phyloP scores from a whole-genome alignment of 2,113 vertebrate genomes.

The Probosciger aterrimus region DNA sequence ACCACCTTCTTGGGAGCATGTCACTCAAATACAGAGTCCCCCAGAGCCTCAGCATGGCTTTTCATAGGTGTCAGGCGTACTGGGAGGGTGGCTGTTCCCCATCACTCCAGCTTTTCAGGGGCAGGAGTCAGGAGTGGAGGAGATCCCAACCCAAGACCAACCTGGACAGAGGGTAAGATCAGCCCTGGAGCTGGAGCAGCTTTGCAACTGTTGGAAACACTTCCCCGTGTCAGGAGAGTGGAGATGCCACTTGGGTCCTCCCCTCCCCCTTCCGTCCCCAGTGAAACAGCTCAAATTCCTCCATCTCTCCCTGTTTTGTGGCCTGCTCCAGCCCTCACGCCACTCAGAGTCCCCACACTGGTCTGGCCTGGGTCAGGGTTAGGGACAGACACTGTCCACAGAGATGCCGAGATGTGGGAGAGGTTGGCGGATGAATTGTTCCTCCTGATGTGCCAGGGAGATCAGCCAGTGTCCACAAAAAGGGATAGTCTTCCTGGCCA shows the following conservation, averaged over 20 bases:
- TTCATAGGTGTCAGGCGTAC: neutral
- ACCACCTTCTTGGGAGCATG: neutral
- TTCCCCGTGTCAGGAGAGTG: neutral
- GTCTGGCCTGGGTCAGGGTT: neutral
- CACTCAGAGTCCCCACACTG: neutral
- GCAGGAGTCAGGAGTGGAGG: neutral
- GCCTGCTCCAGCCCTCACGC: neutral
- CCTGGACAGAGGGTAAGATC: neutral
- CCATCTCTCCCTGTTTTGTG: neutral
- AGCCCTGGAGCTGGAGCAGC: neutral
- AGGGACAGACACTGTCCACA: neutral
- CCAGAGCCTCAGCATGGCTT: neutral
- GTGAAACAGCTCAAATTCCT: neutral
- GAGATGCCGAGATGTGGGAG: neutral
- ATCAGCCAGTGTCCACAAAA: neutral
- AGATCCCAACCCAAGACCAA: neutral
- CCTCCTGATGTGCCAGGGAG: neutral
- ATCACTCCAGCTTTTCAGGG: neutral
- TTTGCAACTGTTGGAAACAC: neutral
- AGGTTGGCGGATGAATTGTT: neutral
- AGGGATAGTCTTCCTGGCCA: neutral
- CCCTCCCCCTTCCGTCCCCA: neutral
- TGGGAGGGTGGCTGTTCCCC: neutral
- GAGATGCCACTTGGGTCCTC: neutral
- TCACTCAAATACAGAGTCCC: neutral